These are phyloP conservation scores for Piscicola geometra DNA, from an alignment of 2,888 invertebrate genomes.

Conservation along the genomic window DNA sequence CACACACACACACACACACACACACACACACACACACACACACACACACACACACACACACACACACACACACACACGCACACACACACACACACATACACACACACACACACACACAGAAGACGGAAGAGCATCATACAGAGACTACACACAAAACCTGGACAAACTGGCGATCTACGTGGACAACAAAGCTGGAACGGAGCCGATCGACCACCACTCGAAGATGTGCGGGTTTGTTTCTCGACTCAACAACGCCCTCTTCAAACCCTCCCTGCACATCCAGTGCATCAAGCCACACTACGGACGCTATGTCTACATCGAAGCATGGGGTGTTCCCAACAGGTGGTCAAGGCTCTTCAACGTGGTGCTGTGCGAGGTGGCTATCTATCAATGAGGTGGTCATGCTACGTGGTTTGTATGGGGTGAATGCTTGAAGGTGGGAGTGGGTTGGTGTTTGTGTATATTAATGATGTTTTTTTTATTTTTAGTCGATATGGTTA, in stretches of 20 bases:
- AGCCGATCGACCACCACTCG: slow-evolving; percentile 41
- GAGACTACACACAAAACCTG: slow-evolving; percentile 58
- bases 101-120: slow-evolving; percentile 14
- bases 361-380: slow-evolving; percentile 60
- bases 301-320: slow-evolving; percentile 59
- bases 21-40: slow-evolving; percentile 16
- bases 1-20: not conserved
- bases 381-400: slow-evolving; percentile 53
- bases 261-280: slow-evolving; percentile 57
- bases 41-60: slow-evolving; percentile 24
- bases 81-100: not conserved
- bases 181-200: slow-evolving; percentile 53
- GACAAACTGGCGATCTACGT: slow-evolving; percentile 59
- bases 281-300: slow-evolving; percentile 55
- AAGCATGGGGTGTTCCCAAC: slow-evolving; percentile 58
- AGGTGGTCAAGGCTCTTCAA: slow-evolving; percentile 59
- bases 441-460: no score
- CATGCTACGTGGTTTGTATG: not conserved
- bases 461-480: no score
- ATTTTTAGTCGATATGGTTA: no score
- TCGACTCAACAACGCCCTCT: slow-evolving; percentile 58
- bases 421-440: not conserved
- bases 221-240: slow-evolving; percentile 58
- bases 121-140: slow-evolving; percentile 43
- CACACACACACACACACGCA: slow-evolving; percentile 15